phyloP scores from a whole-genome alignment of 2,113 vertebrate species.

The Oryzias celebensis region DNA sequence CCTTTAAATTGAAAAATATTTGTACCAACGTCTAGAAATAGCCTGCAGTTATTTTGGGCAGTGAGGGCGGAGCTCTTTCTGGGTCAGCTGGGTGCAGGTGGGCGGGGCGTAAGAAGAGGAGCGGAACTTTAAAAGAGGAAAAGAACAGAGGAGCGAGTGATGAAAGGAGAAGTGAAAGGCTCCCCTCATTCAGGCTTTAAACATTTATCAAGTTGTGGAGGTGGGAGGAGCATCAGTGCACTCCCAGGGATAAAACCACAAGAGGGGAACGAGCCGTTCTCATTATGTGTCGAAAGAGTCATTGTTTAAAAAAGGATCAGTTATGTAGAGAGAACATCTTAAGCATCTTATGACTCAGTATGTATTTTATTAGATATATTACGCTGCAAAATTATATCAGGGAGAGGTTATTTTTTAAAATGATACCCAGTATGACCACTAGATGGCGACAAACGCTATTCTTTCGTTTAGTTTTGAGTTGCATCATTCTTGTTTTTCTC shows the following conservation, averaged over 20 bases:
- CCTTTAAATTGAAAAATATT: conserved; percentile 5
- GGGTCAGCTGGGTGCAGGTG: conserved; percentile 39
- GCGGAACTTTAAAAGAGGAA: conserved; percentile 45
- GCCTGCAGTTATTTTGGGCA: conserved; percentile 58
- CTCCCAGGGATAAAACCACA: conserved; percentile 3
- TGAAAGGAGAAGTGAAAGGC: conserved; percentile 78
- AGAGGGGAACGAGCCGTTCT: neutral
- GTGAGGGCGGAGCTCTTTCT: conserved; percentile 34
- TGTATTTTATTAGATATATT: no score
- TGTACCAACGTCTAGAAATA: conserved; percentile 45
- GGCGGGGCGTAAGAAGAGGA: conserved; percentile 20
- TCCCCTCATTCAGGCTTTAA: conserved; percentile 65
- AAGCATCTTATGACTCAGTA: no score
- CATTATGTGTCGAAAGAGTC: no score
- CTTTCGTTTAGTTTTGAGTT: no score
- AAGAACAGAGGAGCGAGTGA: conserved; percentile 55
- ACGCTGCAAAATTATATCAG: no score
- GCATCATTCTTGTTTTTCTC: no score
- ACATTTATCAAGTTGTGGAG: conserved; percentile 71
- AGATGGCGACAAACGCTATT: no score
- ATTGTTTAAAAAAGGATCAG: no score
- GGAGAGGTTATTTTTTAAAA: no score
- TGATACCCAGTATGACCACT: no score
- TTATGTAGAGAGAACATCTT: no score
- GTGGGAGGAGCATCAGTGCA: conserved; percentile 29